Evolutionary conservation across 2,888 invertebrate genomes (phyloP).

Genomic region (Apamea crenata): DNA sequence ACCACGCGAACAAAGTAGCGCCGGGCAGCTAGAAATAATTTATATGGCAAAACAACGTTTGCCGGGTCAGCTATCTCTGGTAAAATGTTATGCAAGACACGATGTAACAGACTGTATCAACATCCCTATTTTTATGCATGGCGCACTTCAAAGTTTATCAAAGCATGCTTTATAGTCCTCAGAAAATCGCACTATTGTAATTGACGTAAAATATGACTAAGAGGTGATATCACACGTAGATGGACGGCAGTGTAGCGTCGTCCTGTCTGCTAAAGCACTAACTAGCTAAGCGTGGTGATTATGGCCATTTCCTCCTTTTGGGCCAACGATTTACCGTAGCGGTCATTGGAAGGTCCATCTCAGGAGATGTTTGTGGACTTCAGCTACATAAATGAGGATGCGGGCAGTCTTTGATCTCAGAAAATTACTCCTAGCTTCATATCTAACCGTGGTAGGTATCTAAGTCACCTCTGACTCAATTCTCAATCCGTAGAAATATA

Average conservation of each 20-base stretch:
- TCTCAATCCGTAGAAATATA: conserved; percentile 7
- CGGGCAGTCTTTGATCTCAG: not conserved
- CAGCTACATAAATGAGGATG: not conserved
- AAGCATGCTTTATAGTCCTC: not conserved
- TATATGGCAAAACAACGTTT: too few species aligned
- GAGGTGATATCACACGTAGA: conserved; percentile 13
- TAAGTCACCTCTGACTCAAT: conserved; percentile 16
- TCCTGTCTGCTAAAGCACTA: conserved; percentile 14
- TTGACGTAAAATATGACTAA: conserved; percentile 18
- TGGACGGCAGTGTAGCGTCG: conserved; percentile 6
- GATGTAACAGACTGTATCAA: not conserved
- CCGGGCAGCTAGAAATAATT: too few species aligned
- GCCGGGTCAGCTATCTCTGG: too few species aligned
- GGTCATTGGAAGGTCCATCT: not conserved
- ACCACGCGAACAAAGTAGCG: too few species aligned
- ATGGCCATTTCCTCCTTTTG: not conserved
- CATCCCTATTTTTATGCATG: not conserved
- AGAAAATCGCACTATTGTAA: conserved; percentile 1
- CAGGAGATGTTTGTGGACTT: not conserved
- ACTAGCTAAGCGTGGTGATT: not conserved
- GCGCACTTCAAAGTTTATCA: not conserved
- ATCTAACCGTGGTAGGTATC: not conserved
- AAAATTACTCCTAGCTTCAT: not conserved
- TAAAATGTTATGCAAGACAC: not conserved
- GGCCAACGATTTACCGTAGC: not conserved